Base-by-base conservation (phyloP, 2,888 invertebrate genomes). In the Muscina levida region DNA sequence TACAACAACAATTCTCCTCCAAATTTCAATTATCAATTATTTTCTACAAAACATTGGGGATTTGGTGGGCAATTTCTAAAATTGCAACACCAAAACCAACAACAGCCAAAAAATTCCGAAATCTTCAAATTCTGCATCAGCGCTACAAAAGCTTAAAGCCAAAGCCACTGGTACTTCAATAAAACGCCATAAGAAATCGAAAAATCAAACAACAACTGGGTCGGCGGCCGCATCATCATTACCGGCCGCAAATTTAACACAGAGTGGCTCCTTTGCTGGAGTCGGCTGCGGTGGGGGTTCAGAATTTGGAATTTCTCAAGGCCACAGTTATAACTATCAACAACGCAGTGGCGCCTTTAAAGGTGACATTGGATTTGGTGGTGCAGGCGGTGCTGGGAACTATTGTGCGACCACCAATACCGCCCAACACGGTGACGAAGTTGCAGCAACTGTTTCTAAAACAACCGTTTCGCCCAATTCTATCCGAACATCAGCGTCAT, bases 81-180 rank as follows among this genome's bases (percentile, higher is more conserved):
- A 81, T 82, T 76, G 79, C 82, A 82, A 72, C 84, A 83, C 84
- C 75, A 75, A 79, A 84, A 81, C 86, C 84, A 82, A 44, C 62
- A 77, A 84, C 84, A 82, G 87, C 87, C 85, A 83, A 85, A 84
- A 88, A 87, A 89, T 88, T 89, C 89, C 89, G 74, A 88, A 89
- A 82, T 85, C 89, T 85, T 85, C 84, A 86, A 87, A 86, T 81
- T 77, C 81, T 65, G 87, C 86, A 74, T 84, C 85, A 73, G 87
- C 86, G 84, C 87, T 89, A 83, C 88, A 89, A 84, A 89, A 89
- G 84, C 87, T 88, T 68, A 89, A 88, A 85, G 88, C 89, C 84
- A 88, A 87, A 85, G 88, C 88, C 84, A 85, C 89, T 83, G 88
- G 89, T 84, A 81, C 83, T 71, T 77, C 83, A 59, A 78, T 82